Evolutionary conservation across 2,888 invertebrate species (phyloP).

Genomic region (Scaptomyza cyrtandrae): DNA sequence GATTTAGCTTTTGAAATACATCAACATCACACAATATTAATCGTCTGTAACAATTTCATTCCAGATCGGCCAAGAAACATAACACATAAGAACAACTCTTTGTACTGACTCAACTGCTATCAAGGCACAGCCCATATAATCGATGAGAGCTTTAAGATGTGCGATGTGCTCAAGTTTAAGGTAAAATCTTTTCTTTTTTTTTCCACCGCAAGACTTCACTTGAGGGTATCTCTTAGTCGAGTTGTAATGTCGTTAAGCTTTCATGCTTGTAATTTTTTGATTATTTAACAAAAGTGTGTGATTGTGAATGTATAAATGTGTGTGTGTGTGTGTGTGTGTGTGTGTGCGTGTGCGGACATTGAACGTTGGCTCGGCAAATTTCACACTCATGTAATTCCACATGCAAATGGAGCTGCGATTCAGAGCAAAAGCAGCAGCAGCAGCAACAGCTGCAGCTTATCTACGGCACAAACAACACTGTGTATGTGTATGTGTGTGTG

Average conservation of each 20-base stretch:
- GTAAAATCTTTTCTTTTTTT: too few relatives aligned
- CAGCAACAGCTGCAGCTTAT: constrained; percentile 53
- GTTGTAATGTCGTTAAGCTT: neutral
- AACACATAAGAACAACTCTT: too few relatives aligned
- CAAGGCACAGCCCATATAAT: too few relatives aligned
- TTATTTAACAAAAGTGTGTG: neutral
- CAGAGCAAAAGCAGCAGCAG: constrained; percentile 3
- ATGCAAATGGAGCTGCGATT: constrained; percentile 59
- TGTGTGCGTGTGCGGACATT: neutral
- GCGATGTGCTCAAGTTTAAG: too few relatives aligned
- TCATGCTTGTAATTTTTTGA: neutral
- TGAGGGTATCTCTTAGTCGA: neutral
- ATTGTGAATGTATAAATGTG: neutral
- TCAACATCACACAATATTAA: too few relatives aligned
- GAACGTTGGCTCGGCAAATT: constrained; percentile 27
- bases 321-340: neutral
- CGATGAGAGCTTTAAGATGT: too few relatives aligned
- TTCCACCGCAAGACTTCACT: neutral
- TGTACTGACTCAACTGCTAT: too few relatives aligned
- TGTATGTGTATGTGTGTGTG: constrained; percentile 1
- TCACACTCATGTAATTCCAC: constrained; percentile 61
- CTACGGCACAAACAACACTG: constrained; percentile 43
- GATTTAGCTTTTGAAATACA: too few relatives aligned
- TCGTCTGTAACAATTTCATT: neutral
- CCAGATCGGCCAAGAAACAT: too few relatives aligned